phyloP scores from a whole-genome alignment of 2,888 invertebrate genomes.

The Drosophila fulvimacula region DNA sequence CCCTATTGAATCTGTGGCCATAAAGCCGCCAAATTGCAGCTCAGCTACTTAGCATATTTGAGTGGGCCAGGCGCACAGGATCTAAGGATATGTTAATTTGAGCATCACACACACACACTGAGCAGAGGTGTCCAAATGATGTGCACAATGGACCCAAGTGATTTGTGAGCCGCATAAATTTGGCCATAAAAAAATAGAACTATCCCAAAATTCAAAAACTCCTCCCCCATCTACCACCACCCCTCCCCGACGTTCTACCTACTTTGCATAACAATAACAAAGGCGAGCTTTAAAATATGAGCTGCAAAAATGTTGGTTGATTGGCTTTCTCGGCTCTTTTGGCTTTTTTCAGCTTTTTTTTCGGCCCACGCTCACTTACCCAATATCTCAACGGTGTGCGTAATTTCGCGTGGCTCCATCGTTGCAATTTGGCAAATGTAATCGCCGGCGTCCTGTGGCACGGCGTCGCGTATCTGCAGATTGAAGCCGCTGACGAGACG shows the following conservation, averaged over 20 bases:
- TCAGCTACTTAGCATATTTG: constrained; percentile 77
- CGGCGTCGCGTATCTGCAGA: constrained; percentile 88
- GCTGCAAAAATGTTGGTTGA: constrained; percentile 26
- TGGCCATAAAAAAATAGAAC: constrained; percentile 49
- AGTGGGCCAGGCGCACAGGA: constrained; percentile 61
- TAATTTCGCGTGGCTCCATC: constrained; percentile 88
- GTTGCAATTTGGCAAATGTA: constrained; percentile 89
- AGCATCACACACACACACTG: constrained; percentile 26
- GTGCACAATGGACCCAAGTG: constrained; percentile 76
- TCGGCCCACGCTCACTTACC: constrained; percentile 85
- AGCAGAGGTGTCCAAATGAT: constrained; percentile 71
- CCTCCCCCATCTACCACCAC: not conserved
- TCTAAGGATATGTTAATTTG: constrained; percentile 79
- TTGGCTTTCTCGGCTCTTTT: no score
- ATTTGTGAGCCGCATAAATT: constrained; percentile 75
- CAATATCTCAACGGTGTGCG: constrained; percentile 88
- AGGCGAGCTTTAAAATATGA: not conserved
- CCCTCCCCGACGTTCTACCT: not conserved
- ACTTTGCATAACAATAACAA: constrained; percentile 73
- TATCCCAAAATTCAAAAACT: constrained; percentile 20
- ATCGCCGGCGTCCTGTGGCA: constrained; percentile 88
- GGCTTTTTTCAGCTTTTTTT: no score
- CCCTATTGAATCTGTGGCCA: constrained; percentile 76
- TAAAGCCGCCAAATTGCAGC: constrained; percentile 80
- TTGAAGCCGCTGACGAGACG: constrained; percentile 88